Evolutionary conservation across 1,140 invertebrate genomes (phyloP).

Genomic region (Parasteatoda tepidariorum): DNA sequence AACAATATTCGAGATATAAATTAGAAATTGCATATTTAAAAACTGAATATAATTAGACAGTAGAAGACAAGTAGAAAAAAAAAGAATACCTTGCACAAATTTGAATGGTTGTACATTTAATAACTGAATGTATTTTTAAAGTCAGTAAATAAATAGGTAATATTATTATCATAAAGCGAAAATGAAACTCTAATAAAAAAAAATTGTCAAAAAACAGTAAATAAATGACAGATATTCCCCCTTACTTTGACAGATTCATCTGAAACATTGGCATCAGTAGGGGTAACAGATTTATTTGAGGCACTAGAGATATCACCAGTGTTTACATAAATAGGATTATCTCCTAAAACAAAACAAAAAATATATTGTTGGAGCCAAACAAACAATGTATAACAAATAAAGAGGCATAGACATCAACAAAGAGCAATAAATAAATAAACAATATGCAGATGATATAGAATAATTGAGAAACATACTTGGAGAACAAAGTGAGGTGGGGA

Average conservation of each 20-base stretch:
- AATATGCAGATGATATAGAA: too few relatives aligned
- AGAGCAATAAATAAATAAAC: too few relatives aligned
- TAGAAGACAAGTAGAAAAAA: too few relatives aligned
- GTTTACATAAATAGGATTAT: slow-evolving; percentile 50
- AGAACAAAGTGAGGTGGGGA: slow-evolving; percentile 6
- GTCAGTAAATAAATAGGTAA: too few relatives aligned
- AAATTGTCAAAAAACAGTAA: neutral
- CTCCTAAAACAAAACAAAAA: slow-evolving; percentile 2
- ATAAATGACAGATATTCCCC: neutral
- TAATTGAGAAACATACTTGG: slow-evolving; percentile 1
- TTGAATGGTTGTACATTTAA: too few relatives aligned
- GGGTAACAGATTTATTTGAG: slow-evolving; percentile 42
- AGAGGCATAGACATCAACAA: neutral
- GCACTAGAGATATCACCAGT: slow-evolving; percentile 52
- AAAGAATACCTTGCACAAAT: too few relatives aligned
- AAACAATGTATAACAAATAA: neutral
- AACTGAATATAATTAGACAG: too few relatives aligned
- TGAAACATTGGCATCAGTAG: neutral
- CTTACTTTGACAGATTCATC: slow-evolving; percentile 9
- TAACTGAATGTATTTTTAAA: too few relatives aligned
- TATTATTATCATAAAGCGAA: too few relatives aligned
- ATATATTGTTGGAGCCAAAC: neutral
- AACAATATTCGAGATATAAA: too few relatives aligned
- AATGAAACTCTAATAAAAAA: neutral
- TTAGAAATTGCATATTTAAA: too few relatives aligned